Evolutionary conservation across 2,888 invertebrate species (phyloP), one percentile per base, ranked within the genome.

Genomic region (Elysia crispata): DNA sequence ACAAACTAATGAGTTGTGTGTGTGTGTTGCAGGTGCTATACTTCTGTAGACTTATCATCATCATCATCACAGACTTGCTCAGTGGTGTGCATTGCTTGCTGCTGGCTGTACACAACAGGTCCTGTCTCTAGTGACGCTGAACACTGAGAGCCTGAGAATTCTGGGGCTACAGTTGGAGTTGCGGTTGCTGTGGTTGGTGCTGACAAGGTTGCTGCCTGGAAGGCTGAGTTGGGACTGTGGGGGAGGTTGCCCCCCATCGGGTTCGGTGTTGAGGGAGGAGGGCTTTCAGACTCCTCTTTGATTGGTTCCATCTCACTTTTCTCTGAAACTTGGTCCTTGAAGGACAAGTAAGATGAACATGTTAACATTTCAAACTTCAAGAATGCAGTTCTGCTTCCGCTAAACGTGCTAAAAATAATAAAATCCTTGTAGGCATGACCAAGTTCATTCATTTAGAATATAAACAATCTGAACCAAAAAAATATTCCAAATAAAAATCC

Each of bases 241-340:
- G 62, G 67, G 25, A 72, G 54, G 1, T 54, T 41, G 28, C 66
- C 50, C 41, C 25, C 49, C 25, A 50, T 50, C n/a, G 70, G 67
- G 15, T 64, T 66, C 41, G 74, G 50, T 6, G 73, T 75, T 49
- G 84, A 72, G 15, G 84, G 82, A n/a, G 86, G 84, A 1, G 87
- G 88, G 1, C 90, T 89, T 75, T 90, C 90, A 33, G 88, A 89
- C 80, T 91, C 91, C 80, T 91, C 91, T 74, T 89, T 90, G 64
- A 91, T 91, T 20, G 91, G 86, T 77, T 91, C 91, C 91, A 91
- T 91, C 81, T 91, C 91, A n/a, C 78, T 60, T 54, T 84, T 83
- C 31, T 87, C 86, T 25, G 60, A 33, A 0, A 74, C 75, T n/a
- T 66, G 54, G 11, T 84, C 84, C 82, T 81, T 76, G n/a, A n/a